Conservation (phyloP, 2,888 invertebrate species). For the Chloroclysta siterata region DNA sequence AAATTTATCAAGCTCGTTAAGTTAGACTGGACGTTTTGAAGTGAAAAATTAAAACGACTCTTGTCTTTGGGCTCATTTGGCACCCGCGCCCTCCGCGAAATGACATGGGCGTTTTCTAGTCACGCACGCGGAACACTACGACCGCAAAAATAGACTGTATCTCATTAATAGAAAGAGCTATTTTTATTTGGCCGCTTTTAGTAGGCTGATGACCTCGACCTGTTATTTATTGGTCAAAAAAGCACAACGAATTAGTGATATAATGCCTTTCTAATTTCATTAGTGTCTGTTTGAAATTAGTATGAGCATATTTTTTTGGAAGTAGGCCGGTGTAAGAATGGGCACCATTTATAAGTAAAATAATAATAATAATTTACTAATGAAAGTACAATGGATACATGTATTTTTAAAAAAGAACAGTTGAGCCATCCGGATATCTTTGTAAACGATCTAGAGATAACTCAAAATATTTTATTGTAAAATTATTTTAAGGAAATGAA, state of each 20-base stretch:
- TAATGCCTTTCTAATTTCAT: constrained; percentile 53
- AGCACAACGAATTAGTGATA: constrained; percentile 63
- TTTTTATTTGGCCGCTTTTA: constrained; percentile 46
- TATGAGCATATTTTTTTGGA: constrained; percentile 3
- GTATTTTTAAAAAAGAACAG: no score
- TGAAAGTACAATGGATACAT: no score
- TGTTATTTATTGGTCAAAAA: constrained; percentile 58
- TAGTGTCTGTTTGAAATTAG: constrained; percentile 37
- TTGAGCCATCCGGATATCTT: no score
- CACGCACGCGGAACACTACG: constrained; percentile 61
- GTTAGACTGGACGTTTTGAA: constrained; percentile 12
- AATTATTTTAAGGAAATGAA: no score
- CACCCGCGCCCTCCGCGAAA: constrained; percentile 65
- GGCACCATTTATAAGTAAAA: no score
- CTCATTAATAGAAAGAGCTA: constrained; percentile 52
- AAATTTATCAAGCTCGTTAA: neutral
- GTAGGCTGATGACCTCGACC: constrained; percentile 57
- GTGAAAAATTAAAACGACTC: constrained; percentile 37
- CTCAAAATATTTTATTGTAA: no score
- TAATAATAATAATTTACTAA: no score
- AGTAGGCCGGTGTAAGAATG: neutral
- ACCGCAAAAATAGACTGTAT: constrained; percentile 52
- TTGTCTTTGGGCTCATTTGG: constrained; percentile 44
- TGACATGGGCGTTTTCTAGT: constrained; percentile 71
- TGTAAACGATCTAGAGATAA: no score